Evolutionary conservation across 1,140 invertebrate species (phyloP).

Genomic region (Potamilus streckersoni): DNA sequence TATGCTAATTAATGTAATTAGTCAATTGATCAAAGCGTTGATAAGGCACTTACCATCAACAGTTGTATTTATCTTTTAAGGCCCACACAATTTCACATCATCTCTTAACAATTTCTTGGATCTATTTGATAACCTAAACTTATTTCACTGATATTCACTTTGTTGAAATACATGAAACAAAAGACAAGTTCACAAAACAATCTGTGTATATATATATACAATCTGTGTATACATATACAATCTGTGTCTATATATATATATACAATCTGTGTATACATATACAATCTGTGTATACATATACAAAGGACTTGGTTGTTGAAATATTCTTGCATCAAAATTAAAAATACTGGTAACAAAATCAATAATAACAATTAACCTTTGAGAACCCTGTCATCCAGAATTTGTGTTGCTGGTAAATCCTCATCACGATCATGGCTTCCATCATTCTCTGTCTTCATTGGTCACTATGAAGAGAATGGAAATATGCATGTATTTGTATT

Average conservation of each 20-base stretch:
- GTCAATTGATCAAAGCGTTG: too few relatives aligned
- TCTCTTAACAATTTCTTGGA: neutral
- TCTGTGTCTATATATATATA: too few relatives aligned
- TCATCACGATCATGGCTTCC: conserved; percentile 7
- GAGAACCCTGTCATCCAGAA: conserved; percentile 43
- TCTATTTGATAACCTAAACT: neutral
- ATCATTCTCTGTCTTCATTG: too few relatives aligned
- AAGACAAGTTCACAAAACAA: too few relatives aligned
- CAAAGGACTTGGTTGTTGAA: too few relatives aligned
- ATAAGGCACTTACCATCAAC: too few relatives aligned
- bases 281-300: neutral
- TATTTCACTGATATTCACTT: neutral
- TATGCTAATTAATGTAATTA: too few relatives aligned
- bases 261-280: neutral
- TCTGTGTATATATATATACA: neutral
- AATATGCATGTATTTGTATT: too few relatives aligned
- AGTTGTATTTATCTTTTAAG: too few relatives aligned
- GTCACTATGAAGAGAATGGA: too few relatives aligned
- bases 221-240: neutral
- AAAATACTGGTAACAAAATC: neutral
- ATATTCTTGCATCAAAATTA: neutral
- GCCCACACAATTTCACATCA: neutral
- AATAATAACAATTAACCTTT: conserved; percentile 29
- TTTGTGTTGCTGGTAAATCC: conserved; percentile 38
- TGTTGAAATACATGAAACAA: too few relatives aligned